Evolutionary conservation across 2,797 vertebrate genomes (phyloP), one percentile per base, ranked within the genome.

Genomic region (Neomorphus geoffroyi): DNA sequence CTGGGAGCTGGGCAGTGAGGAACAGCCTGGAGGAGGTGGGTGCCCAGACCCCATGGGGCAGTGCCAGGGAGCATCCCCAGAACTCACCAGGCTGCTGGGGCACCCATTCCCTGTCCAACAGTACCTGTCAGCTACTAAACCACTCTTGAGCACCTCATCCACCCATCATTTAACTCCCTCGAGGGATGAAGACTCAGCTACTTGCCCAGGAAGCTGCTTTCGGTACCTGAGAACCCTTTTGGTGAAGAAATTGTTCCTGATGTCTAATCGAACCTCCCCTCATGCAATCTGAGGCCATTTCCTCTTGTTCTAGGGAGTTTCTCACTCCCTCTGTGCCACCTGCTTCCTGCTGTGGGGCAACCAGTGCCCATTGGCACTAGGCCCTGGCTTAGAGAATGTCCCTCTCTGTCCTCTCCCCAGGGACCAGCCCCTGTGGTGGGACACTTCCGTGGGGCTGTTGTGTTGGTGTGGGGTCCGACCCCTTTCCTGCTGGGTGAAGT

Each of bases 1-100:
- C 22, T 32, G 5, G 57, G 14, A 46, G 21, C 0, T 0, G 10
- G 37, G 5, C 17, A 19, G 1, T 32, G 18, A 24, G 43, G 26
- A 11, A 4, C 19, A 35, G 14, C 6, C 7, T 18, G 8, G 46
- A 17, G 41, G 26, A 51, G 17, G 4, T 7, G 35, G 23, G 24
- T 30, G 12, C 8, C 48, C 21, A 1, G 10, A 10, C 11, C 0
- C 21, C 0, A 0, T n/a, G 74, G 22, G 13, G 22, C 45, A 41
- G 37, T 18, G 3, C 11, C 12, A 3, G 24, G 9, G 0, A 18
- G 1, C 54, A n/a, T 48, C 45, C 28, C 8, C 26, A 43, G 24
- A 41, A 17, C 61, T 73, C 2, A 0, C 5, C 27, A 5, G 16
- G 3, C 30, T 10, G 2, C 17, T 18, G 22, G 13, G 8, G 28